A percentile compares a stretch with the other conserved stretches of the same genome.
Evolutionary conservation across 2,113 vertebrate species (phyloP).

Genomic region (Otocyon megalotis): DNA sequence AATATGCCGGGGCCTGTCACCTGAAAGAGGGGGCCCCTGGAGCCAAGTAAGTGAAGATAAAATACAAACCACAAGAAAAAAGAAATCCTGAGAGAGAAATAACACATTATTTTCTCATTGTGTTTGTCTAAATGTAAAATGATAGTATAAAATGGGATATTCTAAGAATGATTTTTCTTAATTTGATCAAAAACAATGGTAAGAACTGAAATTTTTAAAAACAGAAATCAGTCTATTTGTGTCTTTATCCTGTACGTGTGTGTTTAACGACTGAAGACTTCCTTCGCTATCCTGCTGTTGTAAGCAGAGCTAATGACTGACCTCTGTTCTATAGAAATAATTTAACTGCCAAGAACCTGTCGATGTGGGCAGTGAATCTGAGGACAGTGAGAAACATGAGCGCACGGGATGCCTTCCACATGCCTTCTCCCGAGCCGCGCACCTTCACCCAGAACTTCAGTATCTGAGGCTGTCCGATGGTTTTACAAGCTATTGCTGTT

Average conservation of each 20-base stretch:
- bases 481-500: background rate
- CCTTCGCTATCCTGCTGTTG: background rate
- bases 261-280: background rate
- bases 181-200: background rate
- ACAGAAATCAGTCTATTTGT: background rate
- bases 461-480: background rate
- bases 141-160: background rate
- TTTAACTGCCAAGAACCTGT: background rate
- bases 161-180: background rate
- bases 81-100: constrained; percentile 31
- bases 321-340: constrained; percentile 15
- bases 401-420: accelerated
- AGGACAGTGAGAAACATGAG: background rate
- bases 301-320: constrained; percentile 9
- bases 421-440: background rate
- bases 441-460: background rate
- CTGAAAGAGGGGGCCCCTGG: constrained; percentile 65
- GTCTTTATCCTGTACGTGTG: background rate
- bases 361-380: background rate
- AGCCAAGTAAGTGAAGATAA: constrained; percentile 64
- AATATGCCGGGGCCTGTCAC: constrained; percentile 47
- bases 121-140: constrained; percentile 24
- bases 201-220: constrained; percentile 6
- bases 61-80: constrained; percentile 58
- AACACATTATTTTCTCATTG: background rate